These are phyloP conservation scores for Formica aserva DNA, from an alignment of 2,888 invertebrate species.

Conservation along the genomic window DNA sequence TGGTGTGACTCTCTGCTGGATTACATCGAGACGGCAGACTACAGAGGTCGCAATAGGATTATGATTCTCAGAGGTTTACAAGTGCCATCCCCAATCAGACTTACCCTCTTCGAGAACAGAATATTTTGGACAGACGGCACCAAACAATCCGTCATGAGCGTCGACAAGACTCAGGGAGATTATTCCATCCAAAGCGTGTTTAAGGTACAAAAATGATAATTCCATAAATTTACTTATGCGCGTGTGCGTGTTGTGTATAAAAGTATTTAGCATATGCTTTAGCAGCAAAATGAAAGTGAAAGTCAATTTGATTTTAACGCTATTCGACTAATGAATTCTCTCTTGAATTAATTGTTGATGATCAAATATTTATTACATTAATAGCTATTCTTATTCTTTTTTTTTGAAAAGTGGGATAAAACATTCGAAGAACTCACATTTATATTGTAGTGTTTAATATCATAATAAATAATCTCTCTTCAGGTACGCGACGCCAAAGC, in stretches of 20 bases:
- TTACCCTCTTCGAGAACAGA: conserved; percentile 94
- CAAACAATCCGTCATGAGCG: conserved; percentile 95
- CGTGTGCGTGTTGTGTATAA: background rate
- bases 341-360: background rate
- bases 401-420: background rate
- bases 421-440: background rate
- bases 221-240: background rate
- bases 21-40: conserved; percentile 98
- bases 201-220: conserved; percentile 87
- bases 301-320: background rate
- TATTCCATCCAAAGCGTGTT: conserved; percentile 93
- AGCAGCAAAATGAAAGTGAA: background rate
- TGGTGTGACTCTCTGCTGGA: conserved; percentile 98
- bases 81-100: conserved; percentile 94
- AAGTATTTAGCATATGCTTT: conserved; percentile 4
- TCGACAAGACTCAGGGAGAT: conserved; percentile 94
- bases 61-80: conserved; percentile 93
- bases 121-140: conserved; percentile 97
- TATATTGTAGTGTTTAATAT: background rate
- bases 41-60: conserved; percentile 93
- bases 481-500: conserved; percentile 94
- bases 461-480: conserved; percentile 83
- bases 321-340: background rate
- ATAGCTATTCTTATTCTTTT: background rate
- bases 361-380: background rate